Percentiles rank a stretch among this genome's conserved stretches.
phyloP scores from a whole-genome alignment of 2,888 invertebrate genomes.

The Mongoloraphidia duomilia region DNA sequence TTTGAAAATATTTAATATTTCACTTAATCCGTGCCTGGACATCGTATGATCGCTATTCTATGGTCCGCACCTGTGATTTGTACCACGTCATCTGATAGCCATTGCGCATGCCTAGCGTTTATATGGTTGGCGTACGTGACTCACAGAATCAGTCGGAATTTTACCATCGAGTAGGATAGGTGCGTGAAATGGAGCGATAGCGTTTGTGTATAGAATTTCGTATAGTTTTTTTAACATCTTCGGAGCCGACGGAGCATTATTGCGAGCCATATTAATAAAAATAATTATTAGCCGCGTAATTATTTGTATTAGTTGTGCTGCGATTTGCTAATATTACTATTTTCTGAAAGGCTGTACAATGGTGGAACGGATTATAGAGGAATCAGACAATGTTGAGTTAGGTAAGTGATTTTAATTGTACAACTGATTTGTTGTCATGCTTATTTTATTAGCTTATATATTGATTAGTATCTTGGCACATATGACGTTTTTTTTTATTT shows the following conservation, averaged over 20 bases:
- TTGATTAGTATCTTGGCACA: too few species aligned
- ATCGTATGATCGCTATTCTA: too few species aligned
- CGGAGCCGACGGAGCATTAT: not conserved
- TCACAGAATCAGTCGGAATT: conserved; percentile 26
- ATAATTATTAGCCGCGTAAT: not conserved
- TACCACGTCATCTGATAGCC: too few species aligned
- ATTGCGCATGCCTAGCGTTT: too few species aligned
- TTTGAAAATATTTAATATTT: too few species aligned
- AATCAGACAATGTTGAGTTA: conserved; percentile 32
- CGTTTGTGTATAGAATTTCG: conserved; percentile 11
- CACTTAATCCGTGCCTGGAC: too few species aligned
- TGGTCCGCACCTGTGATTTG: too few species aligned
- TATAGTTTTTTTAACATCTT: not conserved
- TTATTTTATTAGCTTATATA: too few species aligned
- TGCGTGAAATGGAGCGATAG: conserved; percentile 26
- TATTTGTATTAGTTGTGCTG: not conserved
- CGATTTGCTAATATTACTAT: too few species aligned
- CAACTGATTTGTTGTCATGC: too few species aligned
- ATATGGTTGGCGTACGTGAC: not conserved
- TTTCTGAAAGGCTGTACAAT: conserved; percentile 24
- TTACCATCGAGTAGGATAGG: conserved; percentile 26
- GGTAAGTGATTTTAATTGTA: not conserved
- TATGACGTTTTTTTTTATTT: too few species aligned
- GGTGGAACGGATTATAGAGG: conserved; percentile 54
- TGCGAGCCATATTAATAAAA: not conserved